Evolutionary conservation across 2,113 vertebrate species (phyloP), one percentile per base, ranked within the genome.

Genomic region (Ophthalmolycus amberensis): DNA sequence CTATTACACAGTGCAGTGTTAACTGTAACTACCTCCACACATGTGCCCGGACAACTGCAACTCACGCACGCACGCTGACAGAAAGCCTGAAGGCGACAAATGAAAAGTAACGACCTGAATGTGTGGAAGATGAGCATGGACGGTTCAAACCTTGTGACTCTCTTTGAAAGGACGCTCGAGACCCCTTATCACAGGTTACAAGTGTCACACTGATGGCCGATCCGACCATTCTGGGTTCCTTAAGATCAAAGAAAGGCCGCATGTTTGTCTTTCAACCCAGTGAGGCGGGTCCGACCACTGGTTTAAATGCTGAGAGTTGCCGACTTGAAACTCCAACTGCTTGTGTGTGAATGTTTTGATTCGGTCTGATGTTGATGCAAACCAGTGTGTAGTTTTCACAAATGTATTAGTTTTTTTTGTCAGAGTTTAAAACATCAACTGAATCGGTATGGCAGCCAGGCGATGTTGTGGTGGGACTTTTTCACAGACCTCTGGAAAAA

Each of bases 401-500:
- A 18, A 56, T 25, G 5, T 52, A 6, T 40, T 60, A 9, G 0
- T 22, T 20, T 10, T 42, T 56, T 44, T 42, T 8, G 4, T 18
- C 20, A 3, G 38, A 63, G 20, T 50, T 59, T 68, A n/a, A 16
- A 25, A 38, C 4, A 6, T 46, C 10, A 54, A 3, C 48, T 67
- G 29, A 38, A 18, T 58, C 8, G 2, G 4, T 25, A 5, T 12
- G 27, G 38, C 50, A 52, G 58, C 27, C 71, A 42, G 46, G 64
- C 11, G 29, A 11, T 15, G 16, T 8, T 6, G 4, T 54, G 48
- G 11, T 50, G 50, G n/a, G 29, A 22, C 44, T 34, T 50, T 15
- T 52, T 34, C 34, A 69, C 34, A 29, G 54, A 80, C 44, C 54
- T 72, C 65, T 29, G 29, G 40, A 64, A 25, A 68, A 60, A 65